A percentile compares a stretch with the other conserved stretches of the same genome.
Conservation (phyloP, 2,888 invertebrate species). For the Orthosia cruda region DNA sequence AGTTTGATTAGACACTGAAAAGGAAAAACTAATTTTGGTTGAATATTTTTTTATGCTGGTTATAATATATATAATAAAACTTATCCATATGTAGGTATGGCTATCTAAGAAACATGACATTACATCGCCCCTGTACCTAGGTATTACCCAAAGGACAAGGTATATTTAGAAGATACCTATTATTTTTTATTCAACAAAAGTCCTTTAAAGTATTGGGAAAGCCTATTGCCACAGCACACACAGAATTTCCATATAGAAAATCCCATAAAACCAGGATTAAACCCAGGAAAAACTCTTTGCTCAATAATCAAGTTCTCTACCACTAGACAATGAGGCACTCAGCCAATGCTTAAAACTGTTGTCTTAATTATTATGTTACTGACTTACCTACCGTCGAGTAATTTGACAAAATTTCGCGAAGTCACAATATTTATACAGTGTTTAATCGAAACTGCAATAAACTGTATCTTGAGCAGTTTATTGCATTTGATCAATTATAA, state of each 20-base stretch:
- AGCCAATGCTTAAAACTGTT: background rate
- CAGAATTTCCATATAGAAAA: background rate
- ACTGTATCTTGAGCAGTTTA: constrained; percentile 64
- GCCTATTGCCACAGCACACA: no score
- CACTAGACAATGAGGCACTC: background rate
- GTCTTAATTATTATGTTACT: background rate
- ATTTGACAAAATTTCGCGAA: constrained; percentile 32
- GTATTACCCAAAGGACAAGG: background rate
- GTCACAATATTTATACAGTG: constrained; percentile 60
- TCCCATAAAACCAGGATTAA: background rate
- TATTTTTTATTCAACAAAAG: no score
- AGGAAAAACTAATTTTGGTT: no score
- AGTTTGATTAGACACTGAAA: background rate
- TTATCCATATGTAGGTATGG: constrained; percentile 12
- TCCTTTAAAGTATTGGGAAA: no score
- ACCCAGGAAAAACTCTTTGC: background rate
- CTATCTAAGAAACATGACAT: constrained; percentile 7
- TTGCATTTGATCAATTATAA: constrained; percentile 50
- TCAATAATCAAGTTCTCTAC: background rate
- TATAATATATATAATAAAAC: background rate
- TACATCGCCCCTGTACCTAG: background rate
- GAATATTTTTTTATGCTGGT: background rate
- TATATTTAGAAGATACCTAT: no score
- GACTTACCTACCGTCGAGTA: constrained; percentile 62
- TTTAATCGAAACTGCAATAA: constrained; percentile 63